Evolutionary conservation across 2,797 vertebrate species (phyloP), one percentile per base, ranked within the genome.

Genomic region (Pagetopsis macropterus): DNA sequence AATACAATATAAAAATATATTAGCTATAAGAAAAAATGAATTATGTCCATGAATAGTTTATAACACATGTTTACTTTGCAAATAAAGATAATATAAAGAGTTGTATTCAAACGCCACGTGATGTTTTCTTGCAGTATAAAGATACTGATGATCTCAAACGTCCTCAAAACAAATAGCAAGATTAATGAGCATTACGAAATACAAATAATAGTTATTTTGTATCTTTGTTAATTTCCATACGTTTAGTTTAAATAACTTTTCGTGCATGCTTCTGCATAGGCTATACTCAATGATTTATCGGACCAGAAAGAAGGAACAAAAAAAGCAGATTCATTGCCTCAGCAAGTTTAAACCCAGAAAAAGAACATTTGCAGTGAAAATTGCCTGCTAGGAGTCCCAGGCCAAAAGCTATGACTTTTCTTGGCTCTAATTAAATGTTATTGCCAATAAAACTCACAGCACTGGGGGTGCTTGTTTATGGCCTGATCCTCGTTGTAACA

Each of bases 401-500:
- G 95, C 95, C 95, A 95, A 95, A 95, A 95, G 94, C 93, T 95
- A 93, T 93, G 95, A 96, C 95, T 94, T 95, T 96, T 84, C 94
- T 94, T 95, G 95, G 94, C 95, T 95, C 93, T 96, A 96, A 96
- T 98, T 97, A 97, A 90, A 96, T 96, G 93, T 95, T 94, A 94
- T 93, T 85, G 91, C 87, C 92, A 85, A 94, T 94, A 94, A 95
- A 94, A 93, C 91, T 92, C 89, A 90, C 90, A 91, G 89, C 86
- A 82, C 80, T 71, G 86, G 85, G 81, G 83, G 83, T 77, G 89
- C 89, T 87, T 89, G 84, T 89, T 90, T 85, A 89, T 88, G 45
- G 85, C 72, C 71, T 41, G 81, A 70, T 72, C 80, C 44, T 46
- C 68, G 48, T 60, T 58, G 81, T 76, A 82, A 81, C 78, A 43